Evolutionary conservation across 2,888 invertebrate genomes (phyloP), one percentile per base, ranked within the genome.

Genomic region (Eulithis testata): DNA sequence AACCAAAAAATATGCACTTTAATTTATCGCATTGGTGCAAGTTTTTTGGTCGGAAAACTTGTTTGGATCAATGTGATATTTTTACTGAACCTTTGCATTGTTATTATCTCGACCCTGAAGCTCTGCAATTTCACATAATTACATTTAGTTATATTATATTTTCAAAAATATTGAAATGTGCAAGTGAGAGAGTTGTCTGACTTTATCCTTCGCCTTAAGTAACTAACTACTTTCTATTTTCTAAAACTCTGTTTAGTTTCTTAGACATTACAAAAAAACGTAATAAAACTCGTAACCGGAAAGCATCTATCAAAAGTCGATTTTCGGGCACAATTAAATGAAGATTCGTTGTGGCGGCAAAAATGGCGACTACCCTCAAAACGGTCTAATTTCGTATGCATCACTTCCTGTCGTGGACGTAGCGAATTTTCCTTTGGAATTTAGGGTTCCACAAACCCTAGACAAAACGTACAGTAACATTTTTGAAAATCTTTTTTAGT

Each of bases 361-460:
- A 72, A 65, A 67, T 62, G 62, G 65, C 64, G 73, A 8, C 31
- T 74, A 75, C 78, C 76, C 76, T 81, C 76, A 78, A 82, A 86
- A 85, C 77, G 77, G 82, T 78, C 83, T 83, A 75, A 86, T 88
- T 87, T 83, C 72, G 85, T 84, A 86, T 85, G 85, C 86, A 85
- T 83, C 82, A 80, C 71, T 73, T 68, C 75, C 75, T 68, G 73
- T 63, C 70, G 66, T 64, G 71, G 73, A 67, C 75, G 72, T 73
- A 75, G 73, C 69, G 74, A 74, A 74, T 73, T 72, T 77, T 73
- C 71, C 61, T 65, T 69, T 72, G 73, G 72, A 75, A 73, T 71
- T 75, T 69, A 54, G 79, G 76, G 78, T 75, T 72, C 79, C 72
- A 73, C 68, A 37, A 40, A 40, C 40, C 5, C 37, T 52, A 63